Evolutionary conservation across 2,113 vertebrate genomes (phyloP).

Genomic region (Lagopus leucura): DNA sequence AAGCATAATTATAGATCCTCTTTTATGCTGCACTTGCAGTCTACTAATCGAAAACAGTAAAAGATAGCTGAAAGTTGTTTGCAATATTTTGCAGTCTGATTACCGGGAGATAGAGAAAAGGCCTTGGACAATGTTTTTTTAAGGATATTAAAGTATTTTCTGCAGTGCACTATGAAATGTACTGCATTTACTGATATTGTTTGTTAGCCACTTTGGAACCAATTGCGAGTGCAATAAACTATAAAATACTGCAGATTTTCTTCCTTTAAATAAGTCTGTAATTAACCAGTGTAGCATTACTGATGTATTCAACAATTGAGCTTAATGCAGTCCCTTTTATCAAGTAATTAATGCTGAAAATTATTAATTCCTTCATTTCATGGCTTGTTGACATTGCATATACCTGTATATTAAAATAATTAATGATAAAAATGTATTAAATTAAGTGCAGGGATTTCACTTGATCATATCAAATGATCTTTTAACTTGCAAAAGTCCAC

Average conservation of each 20-base stretch:
- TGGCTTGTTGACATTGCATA: constrained; percentile 8
- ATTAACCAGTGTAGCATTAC: constrained; percentile 42
- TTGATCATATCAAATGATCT: background rate
- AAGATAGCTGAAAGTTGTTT: background rate
- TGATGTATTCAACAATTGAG: constrained; percentile 41
- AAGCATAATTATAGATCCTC: background rate
- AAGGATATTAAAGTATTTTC: background rate
- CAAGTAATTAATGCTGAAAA: constrained; percentile 47
- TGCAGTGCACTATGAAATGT: background rate
- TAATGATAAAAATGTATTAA: constrained; percentile 1
- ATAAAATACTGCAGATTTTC: constrained; percentile 24
- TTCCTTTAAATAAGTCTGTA: constrained; percentile 58
- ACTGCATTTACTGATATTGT: background rate
- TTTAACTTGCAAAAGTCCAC: background rate
- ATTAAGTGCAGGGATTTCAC: background rate
- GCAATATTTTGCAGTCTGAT: background rate
- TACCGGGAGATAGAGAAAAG: background rate
- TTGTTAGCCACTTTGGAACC: background rate
- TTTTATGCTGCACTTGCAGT: background rate
- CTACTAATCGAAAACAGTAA: background rate
- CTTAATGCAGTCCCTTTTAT: constrained; percentile 37
- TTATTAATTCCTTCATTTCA: constrained; percentile 54
- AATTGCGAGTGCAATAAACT: constrained; percentile 1
- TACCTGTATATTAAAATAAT: constrained; percentile 42
- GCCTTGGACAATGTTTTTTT: background rate